phyloP scores from a whole-genome alignment of 23 tunicate species.

The Halocynthia aurantium region DNA sequence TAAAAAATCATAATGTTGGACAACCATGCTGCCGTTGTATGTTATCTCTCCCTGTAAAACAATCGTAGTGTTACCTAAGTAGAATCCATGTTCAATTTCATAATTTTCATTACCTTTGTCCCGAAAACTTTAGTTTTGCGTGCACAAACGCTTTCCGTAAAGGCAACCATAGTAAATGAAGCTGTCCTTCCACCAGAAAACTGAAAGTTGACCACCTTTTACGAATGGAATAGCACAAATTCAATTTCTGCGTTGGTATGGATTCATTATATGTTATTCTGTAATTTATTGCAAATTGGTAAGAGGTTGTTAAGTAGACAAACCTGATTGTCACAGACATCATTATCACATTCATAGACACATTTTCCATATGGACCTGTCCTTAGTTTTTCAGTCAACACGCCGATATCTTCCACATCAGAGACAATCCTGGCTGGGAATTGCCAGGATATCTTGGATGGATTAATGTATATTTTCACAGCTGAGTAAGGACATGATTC shows the following conservation, averaged over 20 bases:
- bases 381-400: conserved; percentile 32
- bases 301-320: no score
- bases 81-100: no score
- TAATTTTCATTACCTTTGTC: conserved; percentile 28
- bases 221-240: not conserved
- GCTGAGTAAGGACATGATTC: conserved; percentile 55
- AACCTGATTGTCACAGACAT: conserved; percentile 80
- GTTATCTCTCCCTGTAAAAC: conserved; percentile 39
- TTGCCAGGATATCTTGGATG: conserved; percentile 34
- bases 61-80: no score
- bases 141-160: conserved; percentile 35
- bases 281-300: no score
- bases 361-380: conserved; percentile 83
- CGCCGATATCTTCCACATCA: conserved; percentile 50
- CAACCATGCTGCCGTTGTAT: conserved; percentile 24
- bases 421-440: conserved; percentile 51
- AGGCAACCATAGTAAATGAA: conserved; percentile 68
- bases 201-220: conserved; percentile 55
- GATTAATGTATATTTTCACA: conserved; percentile 32
- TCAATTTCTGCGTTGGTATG: not conserved
- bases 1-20: conserved; percentile 39
- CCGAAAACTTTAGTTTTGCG: conserved; percentile 58
- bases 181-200: conserved; percentile 57
- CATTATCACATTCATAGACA: conserved; percentile 77
- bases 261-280: no score